Evolutionary conservation across 2,888 invertebrate genomes (phyloP).

Genomic region (Philereme vetulata): DNA sequence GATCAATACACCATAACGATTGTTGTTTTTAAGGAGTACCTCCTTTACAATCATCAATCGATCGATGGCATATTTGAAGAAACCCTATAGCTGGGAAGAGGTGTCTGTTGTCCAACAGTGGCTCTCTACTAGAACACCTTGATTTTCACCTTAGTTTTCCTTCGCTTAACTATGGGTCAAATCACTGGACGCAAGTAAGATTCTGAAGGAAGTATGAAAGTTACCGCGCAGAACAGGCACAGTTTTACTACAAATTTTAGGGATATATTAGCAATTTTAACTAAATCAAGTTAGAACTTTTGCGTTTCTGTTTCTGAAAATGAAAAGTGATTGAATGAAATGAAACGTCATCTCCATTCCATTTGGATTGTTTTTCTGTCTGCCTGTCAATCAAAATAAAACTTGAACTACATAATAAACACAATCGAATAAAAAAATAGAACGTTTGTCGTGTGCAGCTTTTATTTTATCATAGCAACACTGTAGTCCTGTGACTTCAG

Average conservation of each 20-base stretch:
- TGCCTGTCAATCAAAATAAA: too few species aligned
- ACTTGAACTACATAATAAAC: too few species aligned
- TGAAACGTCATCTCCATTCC: not conserved
- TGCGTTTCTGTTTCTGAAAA: constrained; percentile 6
- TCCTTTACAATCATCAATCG: too few species aligned
- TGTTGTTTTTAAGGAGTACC: constrained; percentile 2
- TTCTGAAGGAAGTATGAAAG: not conserved
- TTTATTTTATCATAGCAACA: constrained; percentile 8
- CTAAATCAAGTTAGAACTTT: constrained; percentile 1
- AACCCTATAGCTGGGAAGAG: not conserved
- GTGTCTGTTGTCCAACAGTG: constrained; percentile 4
- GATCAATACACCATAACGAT: constrained; percentile 9
- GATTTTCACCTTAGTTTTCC: not conserved
- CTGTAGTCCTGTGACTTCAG: constrained; percentile 24
- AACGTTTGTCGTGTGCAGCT: not conserved
- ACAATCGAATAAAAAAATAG: not conserved
- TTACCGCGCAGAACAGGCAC: constrained; percentile 2
- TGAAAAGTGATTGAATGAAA: not conserved
- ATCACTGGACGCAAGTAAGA: not conserved
- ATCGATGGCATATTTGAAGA: not conserved
- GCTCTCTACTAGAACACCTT: not conserved
- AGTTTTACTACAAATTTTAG: not conserved
- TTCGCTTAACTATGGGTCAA: not conserved
- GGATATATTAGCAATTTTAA: not conserved
- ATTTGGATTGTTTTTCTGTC: not conserved